Percentiles rank a stretch among this genome's conserved stretches.
These are phyloP conservation scores for Rhabdophis nuchalis DNA, from an alignment of 2,797 vertebrate species.

Conservation along the genomic window DNA sequence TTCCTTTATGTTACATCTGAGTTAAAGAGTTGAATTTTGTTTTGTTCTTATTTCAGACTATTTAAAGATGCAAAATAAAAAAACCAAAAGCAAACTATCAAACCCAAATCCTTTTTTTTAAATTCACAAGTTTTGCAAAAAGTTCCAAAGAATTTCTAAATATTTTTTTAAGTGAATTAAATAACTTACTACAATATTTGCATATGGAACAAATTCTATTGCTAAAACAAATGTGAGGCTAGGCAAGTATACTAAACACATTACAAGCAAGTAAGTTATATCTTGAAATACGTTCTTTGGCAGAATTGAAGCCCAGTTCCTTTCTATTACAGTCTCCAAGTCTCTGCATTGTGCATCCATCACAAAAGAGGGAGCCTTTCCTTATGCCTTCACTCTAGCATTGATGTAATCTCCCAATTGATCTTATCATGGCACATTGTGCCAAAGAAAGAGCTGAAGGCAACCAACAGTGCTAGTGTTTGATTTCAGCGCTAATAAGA, in stretches of 20 bases:
- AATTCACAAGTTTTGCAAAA: not conserved
- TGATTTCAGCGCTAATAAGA: not conserved
- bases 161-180: not conserved
- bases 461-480: not conserved
- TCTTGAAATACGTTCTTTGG: not conserved
- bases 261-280: not conserved
- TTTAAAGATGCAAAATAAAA: not conserved
- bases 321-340: not conserved
- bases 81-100: not conserved
- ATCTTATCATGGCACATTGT: not conserved
- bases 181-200: not conserved
- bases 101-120: not conserved
- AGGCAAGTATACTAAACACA: not conserved
- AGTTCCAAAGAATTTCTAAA: not conserved
- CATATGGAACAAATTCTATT: not conserved
- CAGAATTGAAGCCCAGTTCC: not conserved
- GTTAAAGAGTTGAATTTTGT: not conserved
- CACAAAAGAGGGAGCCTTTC: not conserved
- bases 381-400: not conserved
- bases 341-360: not conserved
- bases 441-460: not conserved
- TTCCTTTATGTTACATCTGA: not conserved
- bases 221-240: not conserved
- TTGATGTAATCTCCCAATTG: not conserved
- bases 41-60: not conserved